phyloP scores from a whole-genome alignment of 2,113 vertebrate genomes.

The Pygoscelis antarcticus region DNA sequence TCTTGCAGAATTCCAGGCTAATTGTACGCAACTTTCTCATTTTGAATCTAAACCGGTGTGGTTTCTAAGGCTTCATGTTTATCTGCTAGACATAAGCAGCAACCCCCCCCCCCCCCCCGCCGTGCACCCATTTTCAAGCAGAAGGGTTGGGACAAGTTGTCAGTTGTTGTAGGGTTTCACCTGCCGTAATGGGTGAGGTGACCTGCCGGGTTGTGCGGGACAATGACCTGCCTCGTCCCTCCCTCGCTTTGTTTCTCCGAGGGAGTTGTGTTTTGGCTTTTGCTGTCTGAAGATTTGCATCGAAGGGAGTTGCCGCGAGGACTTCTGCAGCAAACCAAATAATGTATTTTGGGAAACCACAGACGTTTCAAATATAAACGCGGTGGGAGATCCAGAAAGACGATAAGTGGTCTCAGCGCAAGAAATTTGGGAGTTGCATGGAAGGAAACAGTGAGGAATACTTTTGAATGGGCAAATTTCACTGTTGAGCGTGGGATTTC shows the following conservation, averaged over 20 bases:
- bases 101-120: no score
- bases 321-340: background rate
- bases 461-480: background rate
- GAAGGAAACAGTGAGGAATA: background rate
- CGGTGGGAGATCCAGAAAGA: background rate
- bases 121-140: background rate
- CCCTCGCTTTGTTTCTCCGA: background rate
- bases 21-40: background rate
- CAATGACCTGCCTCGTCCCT: background rate
- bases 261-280: background rate
- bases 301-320: accelerated
- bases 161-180: background rate
- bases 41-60: background rate
- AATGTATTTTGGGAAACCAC: background rate
- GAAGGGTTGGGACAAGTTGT: background rate
- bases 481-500: background rate
- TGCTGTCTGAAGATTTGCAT: background rate
- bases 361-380: background rate
- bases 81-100: background rate
- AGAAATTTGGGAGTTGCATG: background rate
- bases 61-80: background rate
- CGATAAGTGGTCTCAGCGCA: background rate
- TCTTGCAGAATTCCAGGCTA: background rate
- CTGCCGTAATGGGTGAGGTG: background rate
- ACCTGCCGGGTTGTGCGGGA: background rate